phyloP scores from a whole-genome alignment of 2,113 vertebrate species.

The Phoenicopterus ruber region DNA sequence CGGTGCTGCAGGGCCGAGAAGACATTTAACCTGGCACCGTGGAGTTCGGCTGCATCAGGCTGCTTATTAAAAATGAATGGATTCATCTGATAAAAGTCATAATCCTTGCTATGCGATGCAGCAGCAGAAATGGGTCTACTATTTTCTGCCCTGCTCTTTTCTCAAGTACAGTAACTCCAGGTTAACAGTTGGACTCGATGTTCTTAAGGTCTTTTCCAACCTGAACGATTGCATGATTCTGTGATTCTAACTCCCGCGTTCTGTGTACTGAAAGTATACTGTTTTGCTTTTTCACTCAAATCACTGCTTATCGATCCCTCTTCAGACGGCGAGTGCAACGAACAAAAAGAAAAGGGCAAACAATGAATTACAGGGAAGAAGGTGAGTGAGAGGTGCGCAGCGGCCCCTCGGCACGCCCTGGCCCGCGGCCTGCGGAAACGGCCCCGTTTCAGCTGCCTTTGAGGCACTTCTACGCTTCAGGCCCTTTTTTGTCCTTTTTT shows the following conservation, averaged over 20 bases:
- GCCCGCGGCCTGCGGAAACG: rapidly evolving
- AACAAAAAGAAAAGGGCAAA: background rate
- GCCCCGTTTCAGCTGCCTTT: background rate
- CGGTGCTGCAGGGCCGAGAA: rapidly evolving
- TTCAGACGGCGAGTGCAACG: background rate
- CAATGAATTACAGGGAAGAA: background rate
- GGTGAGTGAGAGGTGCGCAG: background rate
- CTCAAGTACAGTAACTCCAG: background rate
- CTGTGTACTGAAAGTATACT: background rate
- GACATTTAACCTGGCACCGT: background rate
- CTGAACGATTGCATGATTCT: too few species aligned
- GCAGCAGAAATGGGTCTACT: background rate
- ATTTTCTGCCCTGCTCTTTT: background rate
- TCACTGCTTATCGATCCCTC: background rate
- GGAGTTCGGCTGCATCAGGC: background rate
- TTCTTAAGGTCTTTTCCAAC: too few species aligned
- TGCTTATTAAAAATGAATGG: background rate
- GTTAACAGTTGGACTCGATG: too few species aligned
- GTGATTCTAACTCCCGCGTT: background rate
- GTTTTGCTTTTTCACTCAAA: background rate
- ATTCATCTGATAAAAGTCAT: background rate
- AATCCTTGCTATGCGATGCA: background rate
- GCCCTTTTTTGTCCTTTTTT: background rate
- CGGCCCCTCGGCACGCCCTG: background rate
- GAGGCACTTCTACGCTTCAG: background rate